A percentile compares a stretch with the other conserved stretches of the same genome.
Conservation (phyloP, 2,888 invertebrate species). For the Drosophila demipolita region DNA sequence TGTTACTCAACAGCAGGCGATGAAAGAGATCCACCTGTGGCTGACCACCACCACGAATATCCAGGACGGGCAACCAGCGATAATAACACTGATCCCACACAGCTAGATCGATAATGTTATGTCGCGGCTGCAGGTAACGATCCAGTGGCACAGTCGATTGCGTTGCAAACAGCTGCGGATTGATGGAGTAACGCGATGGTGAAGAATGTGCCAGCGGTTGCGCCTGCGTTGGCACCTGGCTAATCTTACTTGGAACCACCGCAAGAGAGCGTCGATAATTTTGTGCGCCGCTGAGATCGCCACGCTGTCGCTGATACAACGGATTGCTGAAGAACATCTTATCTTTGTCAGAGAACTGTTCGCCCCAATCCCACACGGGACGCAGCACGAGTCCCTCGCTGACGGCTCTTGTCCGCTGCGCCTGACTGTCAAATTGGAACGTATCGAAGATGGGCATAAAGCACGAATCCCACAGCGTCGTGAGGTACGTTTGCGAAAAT, state of each 20-base stretch:
- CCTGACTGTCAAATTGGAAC: constrained; percentile 95
- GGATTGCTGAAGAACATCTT: constrained; percentile 94
- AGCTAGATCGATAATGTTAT: constrained; percentile 87
- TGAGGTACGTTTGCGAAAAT: constrained; percentile 96
- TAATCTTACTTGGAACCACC: constrained; percentile 46
- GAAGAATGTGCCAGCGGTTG: constrained; percentile 22
- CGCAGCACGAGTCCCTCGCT: constrained; percentile 87
- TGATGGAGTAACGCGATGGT: constrained; percentile 76
- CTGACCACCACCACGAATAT: constrained; percentile 86
- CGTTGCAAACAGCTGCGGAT: constrained; percentile 81
- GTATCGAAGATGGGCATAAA: constrained; percentile 96
- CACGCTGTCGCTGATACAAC: constrained; percentile 86
- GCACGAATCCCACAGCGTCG: constrained; percentile 95
- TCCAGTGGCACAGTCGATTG: constrained; percentile 83
- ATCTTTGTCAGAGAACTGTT: constrained; percentile 93
- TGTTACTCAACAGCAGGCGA: constrained; percentile 83
- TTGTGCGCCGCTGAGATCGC: constrained; percentile 64
- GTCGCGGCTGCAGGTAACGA: constrained; percentile 86
- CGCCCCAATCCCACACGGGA: constrained; percentile 96
- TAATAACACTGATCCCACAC: constrained; percentile 96
- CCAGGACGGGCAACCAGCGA: constrained; percentile 94
- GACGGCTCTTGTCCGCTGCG: constrained; percentile 89
- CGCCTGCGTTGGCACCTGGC: constrained; percentile 59
- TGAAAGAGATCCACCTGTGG: constrained; percentile 85
- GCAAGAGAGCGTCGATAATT: constrained; percentile 82